These are phyloP conservation scores for Baronia brevicornis DNA, from an alignment of 2,888 invertebrate species.

Conservation along the genomic window DNA sequence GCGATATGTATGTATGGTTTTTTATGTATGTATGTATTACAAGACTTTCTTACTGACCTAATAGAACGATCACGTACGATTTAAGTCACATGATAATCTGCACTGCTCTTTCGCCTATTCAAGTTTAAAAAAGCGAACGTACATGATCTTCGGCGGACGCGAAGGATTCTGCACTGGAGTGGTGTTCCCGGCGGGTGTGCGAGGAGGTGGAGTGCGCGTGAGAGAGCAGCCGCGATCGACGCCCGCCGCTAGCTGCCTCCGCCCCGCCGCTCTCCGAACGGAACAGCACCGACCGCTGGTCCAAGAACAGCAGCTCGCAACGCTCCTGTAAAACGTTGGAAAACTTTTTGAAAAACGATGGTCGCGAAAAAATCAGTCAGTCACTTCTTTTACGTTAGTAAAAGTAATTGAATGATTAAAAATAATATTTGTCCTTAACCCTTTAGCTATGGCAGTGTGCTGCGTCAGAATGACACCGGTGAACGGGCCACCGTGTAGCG, in stretches of 20 bases:
- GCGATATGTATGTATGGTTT: no score
- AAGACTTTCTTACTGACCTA: no score
- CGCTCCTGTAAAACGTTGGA: constrained; percentile 81
- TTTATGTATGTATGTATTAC: no score
- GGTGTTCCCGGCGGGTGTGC: constrained; percentile 74
- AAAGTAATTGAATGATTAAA: neutral
- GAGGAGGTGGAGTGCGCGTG: constrained; percentile 53
- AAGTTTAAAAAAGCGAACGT: constrained; percentile 9
- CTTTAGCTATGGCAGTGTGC: no score
- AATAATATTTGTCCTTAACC: neutral
- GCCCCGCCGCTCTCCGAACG: constrained; percentile 81
- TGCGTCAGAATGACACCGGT: no score
- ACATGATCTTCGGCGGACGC: constrained; percentile 96
- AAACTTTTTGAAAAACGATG: no score
- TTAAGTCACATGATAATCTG: no score
- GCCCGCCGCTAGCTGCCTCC: constrained; percentile 32
- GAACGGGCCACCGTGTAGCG: no score
- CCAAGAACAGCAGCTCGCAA: constrained; percentile 90
- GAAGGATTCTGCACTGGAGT: constrained; percentile 96
- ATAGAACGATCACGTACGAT: no score
- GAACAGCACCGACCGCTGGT: constrained; percentile 91
- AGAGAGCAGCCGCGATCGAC: constrained; percentile 38
- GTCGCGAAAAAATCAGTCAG: no score
- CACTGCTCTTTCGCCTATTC: no score
- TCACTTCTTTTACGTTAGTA: neutral